Percentiles rank a stretch among this genome's conserved stretches.
Conservation (phyloP, 2,888 invertebrate genomes). For the Dryomyza anilis region DNA sequence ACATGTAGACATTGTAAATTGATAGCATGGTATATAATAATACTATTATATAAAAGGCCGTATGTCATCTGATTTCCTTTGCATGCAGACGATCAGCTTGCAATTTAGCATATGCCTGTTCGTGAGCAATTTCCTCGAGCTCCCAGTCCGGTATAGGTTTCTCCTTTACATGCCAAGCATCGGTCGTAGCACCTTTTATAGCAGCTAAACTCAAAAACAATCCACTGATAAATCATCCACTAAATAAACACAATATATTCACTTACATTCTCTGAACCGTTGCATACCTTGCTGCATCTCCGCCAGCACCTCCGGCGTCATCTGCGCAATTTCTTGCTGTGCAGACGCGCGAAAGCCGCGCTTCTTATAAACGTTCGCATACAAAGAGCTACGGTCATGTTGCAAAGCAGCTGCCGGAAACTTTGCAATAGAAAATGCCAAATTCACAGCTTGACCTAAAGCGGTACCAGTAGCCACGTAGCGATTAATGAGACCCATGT, state of each 20-base stretch:
- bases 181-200: conserved; percentile 41
- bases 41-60: too few species aligned
- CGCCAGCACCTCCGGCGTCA: conserved; percentile 67
- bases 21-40: too few species aligned
- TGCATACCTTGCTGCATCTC: conserved; percentile 72
- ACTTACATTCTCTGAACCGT: conserved; percentile 69
- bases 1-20: too few species aligned
- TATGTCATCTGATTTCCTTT: background rate
- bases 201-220: conserved; percentile 38
- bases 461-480: conserved; percentile 84
- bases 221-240: background rate
- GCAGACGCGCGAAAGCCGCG: conserved; percentile 68
- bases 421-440: conserved; percentile 77
- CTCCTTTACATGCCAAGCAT: conserved; percentile 53
- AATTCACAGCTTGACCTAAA: conserved; percentile 76
- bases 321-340: conserved; percentile 67
- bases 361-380: conserved; percentile 70
- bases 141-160: conserved; percentile 71
- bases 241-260: background rate
- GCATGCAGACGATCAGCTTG: too few species aligned
- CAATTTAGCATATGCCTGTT: conserved; percentile 28
- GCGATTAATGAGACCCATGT: conserved; percentile 81
- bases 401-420: conserved; percentile 71
- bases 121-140: conserved; percentile 60
- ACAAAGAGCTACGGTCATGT: conserved; percentile 62